Base-by-base conservation (phyloP, 2,797 vertebrate genomes). In the Chiroxiphia lanceolata region DNA sequence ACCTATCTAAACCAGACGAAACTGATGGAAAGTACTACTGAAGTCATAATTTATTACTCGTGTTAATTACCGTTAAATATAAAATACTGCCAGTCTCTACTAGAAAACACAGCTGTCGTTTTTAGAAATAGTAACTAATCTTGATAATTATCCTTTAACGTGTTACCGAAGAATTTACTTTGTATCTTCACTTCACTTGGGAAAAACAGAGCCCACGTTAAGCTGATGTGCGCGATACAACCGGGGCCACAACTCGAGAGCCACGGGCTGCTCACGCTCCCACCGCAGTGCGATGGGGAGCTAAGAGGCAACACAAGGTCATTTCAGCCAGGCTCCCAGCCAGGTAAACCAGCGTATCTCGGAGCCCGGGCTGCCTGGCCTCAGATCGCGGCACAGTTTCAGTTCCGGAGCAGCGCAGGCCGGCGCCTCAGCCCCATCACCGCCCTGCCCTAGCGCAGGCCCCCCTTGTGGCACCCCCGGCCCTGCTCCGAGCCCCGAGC, bases 101-200 rank as follows among this genome's bases (percentile, higher is more conserved):
- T 3, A 42, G 26, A 60, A 54, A 67, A 31, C 0, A 9, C 6
- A 74, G 19, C 61, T 22, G 6, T 3, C 1, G 1, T 12, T 5
- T 63, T 82, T 25, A 36, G n/a, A 47, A 72, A 63, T 33, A 26
- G 36, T 3, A 34, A 26, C 15, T 27, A 27, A 15, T 33, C 36
- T 19, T 3, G 36, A 56, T 59, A 53, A 19, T 7, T 10, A 40
- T 10, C 14, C n/a, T 42, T 18, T 14, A 45, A 9, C 1, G 7
- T 6, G 54, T 2, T 50, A 31, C 45, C 7, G 8, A 27, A 31
- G 6, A 11, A 18, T 17, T 23, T 26, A 11, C 0, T 3, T 18
- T 20, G 18, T 1, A 4, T 15, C 11, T 11, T n/a, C 26, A 2
- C 9, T 19, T 42, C 38, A 11, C 13, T 36, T 1, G 9, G 16